These are phyloP conservation scores for Myotis vivesi DNA, from an alignment of 2,797 vertebrate genomes.

Conservation along the genomic window DNA sequence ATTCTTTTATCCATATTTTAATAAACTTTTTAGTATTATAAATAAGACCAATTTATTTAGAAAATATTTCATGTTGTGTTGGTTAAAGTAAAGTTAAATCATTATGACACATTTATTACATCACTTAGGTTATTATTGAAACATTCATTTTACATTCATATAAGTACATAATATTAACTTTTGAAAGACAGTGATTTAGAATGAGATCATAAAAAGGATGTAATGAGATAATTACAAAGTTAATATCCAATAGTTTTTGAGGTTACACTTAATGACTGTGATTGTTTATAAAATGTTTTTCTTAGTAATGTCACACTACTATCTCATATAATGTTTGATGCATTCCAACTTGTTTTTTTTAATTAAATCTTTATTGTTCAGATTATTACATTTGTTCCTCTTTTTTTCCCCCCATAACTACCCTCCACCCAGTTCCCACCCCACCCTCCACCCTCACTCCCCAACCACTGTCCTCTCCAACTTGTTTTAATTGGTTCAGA, in stretches of 20 bases:
- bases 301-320: not conserved
- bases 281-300: not conserved
- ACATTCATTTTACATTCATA: not conserved
- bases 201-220: constrained; percentile 36
- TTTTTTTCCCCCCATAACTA: no score
- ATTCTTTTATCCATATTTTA: not conserved
- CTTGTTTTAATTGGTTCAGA: not conserved
- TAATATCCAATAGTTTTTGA: not conserved
- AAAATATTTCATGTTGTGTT: not conserved
- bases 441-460: no score
- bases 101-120: not conserved
- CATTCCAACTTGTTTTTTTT: not conserved
- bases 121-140: not conserved
- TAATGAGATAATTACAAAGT: constrained; percentile 52
- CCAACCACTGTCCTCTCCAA: not conserved
- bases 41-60: not conserved
- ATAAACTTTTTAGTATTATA: not conserved
- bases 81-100: not conserved
- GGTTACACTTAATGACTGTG: not conserved
- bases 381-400: no score
- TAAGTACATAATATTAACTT: not conserved
- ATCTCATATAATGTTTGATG: not conserved
- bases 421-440: no score
- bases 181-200: constrained; percentile 34
- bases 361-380: no score